phyloP scores from a whole-genome alignment of 2,797 vertebrate genomes.

The Gouania willdenowi region DNA sequence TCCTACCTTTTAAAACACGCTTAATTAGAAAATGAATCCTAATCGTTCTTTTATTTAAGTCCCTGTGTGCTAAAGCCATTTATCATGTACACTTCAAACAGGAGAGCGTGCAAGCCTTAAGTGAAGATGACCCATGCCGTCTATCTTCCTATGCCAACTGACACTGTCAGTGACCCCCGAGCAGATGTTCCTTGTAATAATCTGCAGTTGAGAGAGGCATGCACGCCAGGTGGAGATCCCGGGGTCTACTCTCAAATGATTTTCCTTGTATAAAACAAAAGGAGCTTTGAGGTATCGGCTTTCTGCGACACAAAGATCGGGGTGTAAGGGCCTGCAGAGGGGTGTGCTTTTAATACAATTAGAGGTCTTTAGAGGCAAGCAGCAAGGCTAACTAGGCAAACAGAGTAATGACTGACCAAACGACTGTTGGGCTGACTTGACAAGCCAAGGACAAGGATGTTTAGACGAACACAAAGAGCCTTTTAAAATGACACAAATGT shows the following conservation, averaged over 20 bases:
- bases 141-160: constrained; percentile 71
- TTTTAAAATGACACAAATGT: constrained; percentile 48
- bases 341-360: constrained; percentile 76
- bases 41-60: constrained; percentile 28
- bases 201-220: constrained; percentile 79
- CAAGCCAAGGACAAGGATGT: constrained; percentile 41
- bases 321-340: constrained; percentile 63
- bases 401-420: constrained; percentile 32
- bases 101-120: constrained; percentile 50
- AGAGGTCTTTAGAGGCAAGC: constrained; percentile 70
- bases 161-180: constrained; percentile 73
- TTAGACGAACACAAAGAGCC: constrained; percentile 38
- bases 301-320: constrained; percentile 71
- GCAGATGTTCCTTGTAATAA: constrained; percentile 83
- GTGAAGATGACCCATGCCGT: constrained; percentile 65
- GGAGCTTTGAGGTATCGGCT: constrained; percentile 79
- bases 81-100: constrained; percentile 53
- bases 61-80: constrained; percentile 22
- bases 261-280: constrained; percentile 75
- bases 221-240: constrained; percentile 77
- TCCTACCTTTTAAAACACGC: no score
- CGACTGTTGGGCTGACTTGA: constrained; percentile 35
- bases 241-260: constrained; percentile 70
- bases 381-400: constrained; percentile 41
- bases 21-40: no score